Evolutionary conservation across 2,888 invertebrate species (phyloP).

Genomic region (Macroteleia sp.): DNA sequence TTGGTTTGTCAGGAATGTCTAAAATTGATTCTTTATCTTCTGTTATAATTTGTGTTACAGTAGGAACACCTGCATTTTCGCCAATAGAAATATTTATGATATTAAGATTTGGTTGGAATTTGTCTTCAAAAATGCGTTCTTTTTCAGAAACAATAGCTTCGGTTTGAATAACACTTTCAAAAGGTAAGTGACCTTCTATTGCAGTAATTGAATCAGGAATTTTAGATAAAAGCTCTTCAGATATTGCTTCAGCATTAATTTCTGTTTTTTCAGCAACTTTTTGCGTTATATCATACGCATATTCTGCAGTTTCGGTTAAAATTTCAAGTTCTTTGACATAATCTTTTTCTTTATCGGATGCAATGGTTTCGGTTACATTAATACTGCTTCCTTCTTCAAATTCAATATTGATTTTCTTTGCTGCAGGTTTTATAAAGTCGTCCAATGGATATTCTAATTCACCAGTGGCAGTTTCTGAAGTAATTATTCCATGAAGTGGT

Average conservation of each 20-base stretch:
- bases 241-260: slow-evolving; percentile 85
- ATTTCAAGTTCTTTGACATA: slow-evolving; percentile 73
- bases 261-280: slow-evolving; percentile 87
- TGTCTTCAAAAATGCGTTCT: slow-evolving; percentile 84
- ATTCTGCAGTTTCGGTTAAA: slow-evolving; percentile 80
- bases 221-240: slow-evolving; percentile 83
- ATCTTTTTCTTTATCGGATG: slow-evolving; percentile 84
- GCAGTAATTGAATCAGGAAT: slow-evolving; percentile 81
- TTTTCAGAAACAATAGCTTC: slow-evolving; percentile 86
- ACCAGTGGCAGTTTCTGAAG: slow-evolving; percentile 78
- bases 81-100: slow-evolving; percentile 77
- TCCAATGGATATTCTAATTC: slow-evolving; percentile 78
- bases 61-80: slow-evolving; percentile 84
- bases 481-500: slow-evolving; percentile 85
- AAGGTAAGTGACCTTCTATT: slow-evolving; percentile 84
- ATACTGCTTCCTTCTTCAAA: slow-evolving; percentile 85
- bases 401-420: slow-evolving; percentile 74
- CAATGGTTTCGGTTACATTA: slow-evolving; percentile 85
- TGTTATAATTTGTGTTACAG: slow-evolving; percentile 85
- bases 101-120: slow-evolving; percentile 71
- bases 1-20: slow-evolving; percentile 80
- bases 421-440: slow-evolving; percentile 78
- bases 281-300: slow-evolving; percentile 82
- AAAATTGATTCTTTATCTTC: slow-evolving; percentile 85
- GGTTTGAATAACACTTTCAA: slow-evolving; percentile 86